phyloP scores from a whole-genome alignment of 2,113 vertebrate genomes.

The Abramis brama region DNA sequence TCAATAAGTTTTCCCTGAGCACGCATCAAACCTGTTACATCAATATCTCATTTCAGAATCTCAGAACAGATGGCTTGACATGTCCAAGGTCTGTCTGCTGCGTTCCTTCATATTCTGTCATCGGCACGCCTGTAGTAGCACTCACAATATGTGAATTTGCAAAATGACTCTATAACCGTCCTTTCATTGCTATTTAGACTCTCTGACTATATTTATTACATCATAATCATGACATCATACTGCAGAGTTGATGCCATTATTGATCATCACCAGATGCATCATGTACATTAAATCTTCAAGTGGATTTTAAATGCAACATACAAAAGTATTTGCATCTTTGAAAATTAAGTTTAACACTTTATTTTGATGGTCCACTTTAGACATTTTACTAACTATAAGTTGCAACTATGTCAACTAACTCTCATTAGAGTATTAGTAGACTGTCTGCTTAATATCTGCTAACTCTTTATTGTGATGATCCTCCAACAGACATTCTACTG shows the following conservation, averaged over 20 bases:
- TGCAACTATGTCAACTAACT: too few relatives aligned
- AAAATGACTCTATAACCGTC: background rate
- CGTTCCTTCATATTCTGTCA: background rate
- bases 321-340: too few relatives aligned
- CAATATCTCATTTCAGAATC: slow-evolving; percentile 80
- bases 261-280: background rate
- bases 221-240: background rate
- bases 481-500: too few relatives aligned
- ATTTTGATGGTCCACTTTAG: too few relatives aligned
- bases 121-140: slow-evolving; percentile 13
- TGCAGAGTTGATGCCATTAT: background rate
- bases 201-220: background rate
- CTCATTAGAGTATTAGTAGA: too few relatives aligned
- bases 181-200: background rate
- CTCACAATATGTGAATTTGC: slow-evolving; percentile 7
- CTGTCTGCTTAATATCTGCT: too few relatives aligned
- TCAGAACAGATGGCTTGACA: slow-evolving; percentile 79
- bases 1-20: background rate
- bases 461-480: too few relatives aligned
- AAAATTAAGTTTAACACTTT: too few relatives aligned
- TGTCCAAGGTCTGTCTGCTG: slow-evolving; percentile 76
- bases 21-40: slow-evolving; percentile 79
- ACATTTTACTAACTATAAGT: too few relatives aligned
- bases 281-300: background rate
- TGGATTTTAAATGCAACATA: too few relatives aligned